Conservation (phyloP, 2,797 vertebrate species). For the Sebastolobus alascanus region DNA sequence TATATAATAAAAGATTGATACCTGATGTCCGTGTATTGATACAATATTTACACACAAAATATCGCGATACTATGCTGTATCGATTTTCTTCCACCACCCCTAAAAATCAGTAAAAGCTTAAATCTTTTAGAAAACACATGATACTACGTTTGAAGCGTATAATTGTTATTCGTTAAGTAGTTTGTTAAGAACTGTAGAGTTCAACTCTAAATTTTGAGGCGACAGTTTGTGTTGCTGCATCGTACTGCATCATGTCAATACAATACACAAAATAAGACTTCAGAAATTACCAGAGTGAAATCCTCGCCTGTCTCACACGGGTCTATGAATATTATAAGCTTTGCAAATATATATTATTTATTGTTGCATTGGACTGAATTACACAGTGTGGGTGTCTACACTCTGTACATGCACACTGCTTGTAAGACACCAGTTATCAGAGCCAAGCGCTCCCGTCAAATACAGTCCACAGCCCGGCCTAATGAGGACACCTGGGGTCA, state of each 20-base stretch:
- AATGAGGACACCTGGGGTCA: slow-evolving; percentile 83
- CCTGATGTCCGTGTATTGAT: too few relatives aligned
- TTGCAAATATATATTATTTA: slow-evolving; percentile 13
- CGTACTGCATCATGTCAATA: background rate
- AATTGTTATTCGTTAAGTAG: background rate
- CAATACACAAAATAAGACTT: slow-evolving; percentile 7
- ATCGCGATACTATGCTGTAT: too few relatives aligned
- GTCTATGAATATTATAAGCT: background rate
- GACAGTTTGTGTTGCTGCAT: background rate
- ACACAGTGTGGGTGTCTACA: slow-evolving; percentile 16
- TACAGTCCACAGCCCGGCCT: slow-evolving; percentile 63
- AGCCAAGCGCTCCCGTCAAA: slow-evolving; percentile 59
- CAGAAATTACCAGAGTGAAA: background rate
- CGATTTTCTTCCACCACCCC: too few relatives aligned
- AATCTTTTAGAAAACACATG: background rate
- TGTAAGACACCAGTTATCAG: slow-evolving; percentile 60
- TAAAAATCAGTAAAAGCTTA: background rate
- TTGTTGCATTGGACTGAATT: slow-evolving; percentile 6
- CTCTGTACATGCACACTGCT: slow-evolving; percentile 17
- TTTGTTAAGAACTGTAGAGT: background rate
- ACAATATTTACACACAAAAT: too few relatives aligned
- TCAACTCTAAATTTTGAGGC: background rate
- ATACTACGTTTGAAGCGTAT: background rate
- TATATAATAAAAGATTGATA: too few relatives aligned
- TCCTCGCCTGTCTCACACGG: background rate